phyloP scores from a whole-genome alignment of 2,797 vertebrate genomes.

The Sphenodon punctatus region DNA sequence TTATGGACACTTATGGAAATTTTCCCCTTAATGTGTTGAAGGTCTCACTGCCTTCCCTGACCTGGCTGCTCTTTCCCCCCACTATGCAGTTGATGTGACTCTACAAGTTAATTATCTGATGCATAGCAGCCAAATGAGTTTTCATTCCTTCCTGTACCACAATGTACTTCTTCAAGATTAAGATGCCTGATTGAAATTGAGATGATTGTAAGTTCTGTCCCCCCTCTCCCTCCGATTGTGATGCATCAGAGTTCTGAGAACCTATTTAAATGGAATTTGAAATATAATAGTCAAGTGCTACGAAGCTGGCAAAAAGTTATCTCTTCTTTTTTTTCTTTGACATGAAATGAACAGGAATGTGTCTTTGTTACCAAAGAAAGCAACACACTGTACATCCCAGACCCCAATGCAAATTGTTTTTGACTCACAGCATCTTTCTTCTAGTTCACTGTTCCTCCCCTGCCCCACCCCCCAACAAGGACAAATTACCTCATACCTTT shows the following conservation, averaged over 20 bases:
- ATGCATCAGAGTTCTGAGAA: conserved; percentile 7
- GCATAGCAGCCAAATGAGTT: conserved; percentile 19
- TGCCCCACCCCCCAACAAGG: neutral
- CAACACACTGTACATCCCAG: neutral
- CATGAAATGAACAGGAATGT: neutral
- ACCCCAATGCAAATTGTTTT: neutral
- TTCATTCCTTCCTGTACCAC: conserved; percentile 1
- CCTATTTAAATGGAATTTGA: conserved; percentile 25
- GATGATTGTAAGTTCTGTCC: conserved; percentile 37
- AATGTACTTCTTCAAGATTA: conserved; percentile 39
- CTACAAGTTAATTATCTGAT: conserved; percentile 45
- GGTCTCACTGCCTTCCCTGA: conserved; percentile 8
- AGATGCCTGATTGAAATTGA: conserved; percentile 58
- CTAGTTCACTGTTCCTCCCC: neutral
- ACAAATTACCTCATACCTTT: neutral
- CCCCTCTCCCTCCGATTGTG: conserved; percentile 22
- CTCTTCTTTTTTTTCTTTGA: neutral
- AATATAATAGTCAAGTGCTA: neutral
- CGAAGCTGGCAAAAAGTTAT: neutral
- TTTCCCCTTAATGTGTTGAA: neutral
- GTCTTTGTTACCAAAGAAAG: neutral
- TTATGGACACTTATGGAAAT: conserved; percentile 24
- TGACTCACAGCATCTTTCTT: neutral
- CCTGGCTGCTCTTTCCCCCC: neutral
- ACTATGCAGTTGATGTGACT: neutral